These are phyloP conservation scores for Fregetta grallaria DNA, from an alignment of 2,113 vertebrate species.

Conservation along the genomic window DNA sequence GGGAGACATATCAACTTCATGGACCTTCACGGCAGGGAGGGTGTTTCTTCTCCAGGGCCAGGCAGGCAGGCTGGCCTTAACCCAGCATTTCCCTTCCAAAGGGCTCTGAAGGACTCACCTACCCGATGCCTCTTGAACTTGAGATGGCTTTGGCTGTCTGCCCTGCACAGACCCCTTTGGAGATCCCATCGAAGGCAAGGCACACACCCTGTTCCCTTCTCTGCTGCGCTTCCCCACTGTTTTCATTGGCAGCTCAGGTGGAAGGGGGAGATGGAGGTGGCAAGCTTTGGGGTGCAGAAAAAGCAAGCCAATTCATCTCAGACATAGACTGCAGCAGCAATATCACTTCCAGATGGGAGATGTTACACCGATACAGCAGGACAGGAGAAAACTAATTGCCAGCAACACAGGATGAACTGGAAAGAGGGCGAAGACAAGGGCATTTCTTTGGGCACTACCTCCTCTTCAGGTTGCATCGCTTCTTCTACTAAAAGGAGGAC, in stretches of 20 bases:
- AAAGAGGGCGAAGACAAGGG: background rate
- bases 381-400: background rate
- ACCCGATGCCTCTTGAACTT: background rate
- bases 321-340: background rate
- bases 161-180: background rate
- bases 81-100: background rate
- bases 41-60: background rate
- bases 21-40: background rate
- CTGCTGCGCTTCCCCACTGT: fast-evolving
- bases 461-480: fast-evolving
- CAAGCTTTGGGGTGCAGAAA: background rate
- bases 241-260: fast-evolving
- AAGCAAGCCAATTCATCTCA: background rate
- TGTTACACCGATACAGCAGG: background rate
- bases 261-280: background rate
- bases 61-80: background rate
- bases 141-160: background rate
- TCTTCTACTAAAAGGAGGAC: background rate
- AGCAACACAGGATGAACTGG: background rate
- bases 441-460: background rate
- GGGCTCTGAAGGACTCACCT: background rate
- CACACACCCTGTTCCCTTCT: fast-evolving
- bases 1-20: background rate
- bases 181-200: background rate
- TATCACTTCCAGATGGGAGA: background rate